Base-by-base conservation (phyloP, 1,140 invertebrate species). In the Pachyrhynchus sulphureomaculatus region DNA sequence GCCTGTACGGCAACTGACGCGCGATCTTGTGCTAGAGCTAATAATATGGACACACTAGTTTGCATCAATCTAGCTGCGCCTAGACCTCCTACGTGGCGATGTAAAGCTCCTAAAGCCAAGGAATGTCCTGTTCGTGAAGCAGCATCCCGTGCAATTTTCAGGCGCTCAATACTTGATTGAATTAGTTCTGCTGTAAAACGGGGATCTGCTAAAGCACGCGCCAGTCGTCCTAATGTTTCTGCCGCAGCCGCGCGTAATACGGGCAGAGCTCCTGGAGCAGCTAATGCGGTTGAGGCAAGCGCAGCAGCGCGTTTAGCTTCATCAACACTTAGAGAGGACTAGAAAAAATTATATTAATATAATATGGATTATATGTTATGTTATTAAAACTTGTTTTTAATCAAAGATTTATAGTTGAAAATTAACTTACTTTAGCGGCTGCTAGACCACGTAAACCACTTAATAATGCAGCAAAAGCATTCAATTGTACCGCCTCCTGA, bases 401-500 rank as follows among this genome's bases (percentile, higher is more conserved):
- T 12, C 8, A 44, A 24, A 21, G 17, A 44, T 44, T 20, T 44
- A n/a, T n/a, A 6, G 5, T 29, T 6, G 5, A 44, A 33, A 29
- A 17, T 15, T 12, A 17, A 41, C 34, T 13, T 58, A 58, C 57
- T 44, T 60, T 60, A 12, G 48, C 57, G 2, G 57, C 47, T 45
- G 94, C 85, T 2, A 97, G 77, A 18, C 88, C 88, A 75, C 95
- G 93, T 26, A 99, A 78, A 5, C 94, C 93, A 69, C 91, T 88
- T 17, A 99, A 77, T 2, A 99, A 78, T 5, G 95, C 94, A 12
- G 95, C 94, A 73, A 98, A 96, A 42, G 98, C 91, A 77, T 99
- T 99, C 78, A 97, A 91, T 75, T 98, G 95, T 15, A 99, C 89
- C 1, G 95, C 95, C 76, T 99, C 95, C 75, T 96, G 93, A 15